Conservation (phyloP, 2,113 vertebrate species). For the Balaeniceps rex region DNA sequence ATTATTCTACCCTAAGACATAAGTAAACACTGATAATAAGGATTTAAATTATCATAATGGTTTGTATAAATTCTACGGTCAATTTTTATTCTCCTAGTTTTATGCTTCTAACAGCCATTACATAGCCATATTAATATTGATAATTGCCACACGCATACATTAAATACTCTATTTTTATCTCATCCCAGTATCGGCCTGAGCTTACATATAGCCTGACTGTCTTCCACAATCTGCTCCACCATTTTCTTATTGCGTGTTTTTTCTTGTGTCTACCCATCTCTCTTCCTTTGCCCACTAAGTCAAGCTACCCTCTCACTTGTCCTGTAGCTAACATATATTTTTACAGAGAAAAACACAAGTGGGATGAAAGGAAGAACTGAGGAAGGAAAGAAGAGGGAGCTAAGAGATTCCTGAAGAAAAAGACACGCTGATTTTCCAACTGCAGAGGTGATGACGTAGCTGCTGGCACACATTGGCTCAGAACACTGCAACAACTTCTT, state of each 20-base stretch:
- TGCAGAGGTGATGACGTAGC: not conserved
- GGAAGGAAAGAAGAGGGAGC: not conserved
- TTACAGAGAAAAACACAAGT: not conserved
- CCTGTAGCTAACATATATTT: not conserved
- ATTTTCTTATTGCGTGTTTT: not conserved
- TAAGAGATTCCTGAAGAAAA: not conserved
- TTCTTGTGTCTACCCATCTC: not conserved
- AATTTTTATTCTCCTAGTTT: slow-evolving; percentile 11
- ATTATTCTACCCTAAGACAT: slow-evolving; percentile 7
- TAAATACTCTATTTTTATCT: not conserved
- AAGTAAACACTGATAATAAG: slow-evolving; percentile 5
- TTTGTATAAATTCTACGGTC: not conserved
- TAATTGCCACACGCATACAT: not conserved
- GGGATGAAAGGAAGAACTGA: not conserved
- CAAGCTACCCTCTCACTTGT: not conserved
- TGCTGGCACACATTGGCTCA: not conserved
- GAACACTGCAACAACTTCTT: not conserved
- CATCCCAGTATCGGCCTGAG: not conserved
- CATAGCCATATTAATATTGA: not conserved
- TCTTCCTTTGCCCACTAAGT: not conserved
- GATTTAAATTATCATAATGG: slow-evolving; percentile 13
- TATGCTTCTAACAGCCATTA: not conserved
- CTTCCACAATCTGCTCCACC: not conserved
- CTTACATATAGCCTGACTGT: not conserved
- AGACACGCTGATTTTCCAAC: not conserved